Base-by-base conservation (phyloP, 2,888 invertebrate genomes). In the Seira sanloemensis region DNA sequence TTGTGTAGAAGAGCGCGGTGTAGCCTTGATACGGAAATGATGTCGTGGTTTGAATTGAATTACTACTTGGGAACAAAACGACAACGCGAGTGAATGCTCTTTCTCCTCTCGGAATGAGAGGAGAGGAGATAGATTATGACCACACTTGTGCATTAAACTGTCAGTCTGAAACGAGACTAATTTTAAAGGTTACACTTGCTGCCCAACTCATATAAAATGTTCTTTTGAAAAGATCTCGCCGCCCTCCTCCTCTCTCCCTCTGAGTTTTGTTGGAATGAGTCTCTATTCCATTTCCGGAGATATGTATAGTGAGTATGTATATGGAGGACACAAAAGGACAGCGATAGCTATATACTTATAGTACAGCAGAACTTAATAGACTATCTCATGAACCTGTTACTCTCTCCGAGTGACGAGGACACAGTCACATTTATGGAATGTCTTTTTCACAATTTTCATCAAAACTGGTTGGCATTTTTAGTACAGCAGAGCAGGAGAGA, bases 71-170 rank as follows among this genome's bases (percentile, higher is more conserved):
- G 58, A 58, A 58, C 58, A 58, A 58, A 19, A 9, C 19, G 58
- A 24, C 24, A 26, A 18, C 12, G 74, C 58, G 24, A 65, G 67
- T 19, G 46, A 21, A 77, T 37, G 73, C 12, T 67, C 50, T 65
- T 25, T n/a, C 58, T 25, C 26, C 7, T 24, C 58, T 54, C 37
- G 66, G 73, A 67, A 73, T 21, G 78, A 78, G 65, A 62, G 50
- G 66, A 72, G 67, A 21, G 27, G 72, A 86, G 80, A 72, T 82
- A 80, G 86, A 86, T 87, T 86, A 84, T 81, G 85, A 85, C 86
- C 85, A 81, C 85, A 85, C 80, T 85, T 87, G 86, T 87, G 86
- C 88, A 88, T 88, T 88, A 88, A 87, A 87, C 86, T 88, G 88
- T 88, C 88, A 87, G 81, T 77, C 50, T 50, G 75, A 85, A 88